These are phyloP conservation scores for Argya squamiceps DNA, from an alignment of 2,797 vertebrate species.

Conservation along the genomic window DNA sequence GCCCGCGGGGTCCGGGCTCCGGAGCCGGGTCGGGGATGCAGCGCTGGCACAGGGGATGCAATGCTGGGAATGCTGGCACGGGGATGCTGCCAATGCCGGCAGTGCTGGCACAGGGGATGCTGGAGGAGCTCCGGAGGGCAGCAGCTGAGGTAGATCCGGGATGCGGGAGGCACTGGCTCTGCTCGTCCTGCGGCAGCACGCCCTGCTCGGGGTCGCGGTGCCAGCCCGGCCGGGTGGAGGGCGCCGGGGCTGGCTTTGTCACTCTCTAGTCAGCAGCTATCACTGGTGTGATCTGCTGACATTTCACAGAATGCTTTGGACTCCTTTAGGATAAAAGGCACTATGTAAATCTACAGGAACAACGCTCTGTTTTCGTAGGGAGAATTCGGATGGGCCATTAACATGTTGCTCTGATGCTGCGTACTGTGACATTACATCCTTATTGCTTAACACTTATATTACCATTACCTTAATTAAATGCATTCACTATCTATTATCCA, in stretches of 20 bases:
- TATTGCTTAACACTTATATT: neutral
- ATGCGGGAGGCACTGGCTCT: neutral
- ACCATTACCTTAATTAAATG: neutral
- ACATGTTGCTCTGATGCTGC: neutral
- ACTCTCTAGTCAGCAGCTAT: neutral
- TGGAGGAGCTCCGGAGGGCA: neutral
- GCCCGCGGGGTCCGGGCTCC: neutral
- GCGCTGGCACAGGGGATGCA: neutral
- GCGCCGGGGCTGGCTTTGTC: neutral
- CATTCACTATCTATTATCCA: neutral
- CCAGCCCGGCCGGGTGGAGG: neutral
- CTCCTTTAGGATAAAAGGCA: slow-evolving; percentile 58
- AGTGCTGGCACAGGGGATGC: neutral
- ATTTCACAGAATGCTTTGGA: slow-evolving; percentile 44
- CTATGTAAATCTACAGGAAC: slow-evolving; percentile 41
- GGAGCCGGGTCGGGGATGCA: neutral
- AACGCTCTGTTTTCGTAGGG: neutral
- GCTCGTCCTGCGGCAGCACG: neutral
- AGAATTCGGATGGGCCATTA: neutral
- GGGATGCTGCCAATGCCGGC: neutral
- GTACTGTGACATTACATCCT: neutral
- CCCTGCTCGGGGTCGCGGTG: neutral
- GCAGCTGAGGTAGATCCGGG: slow-evolving; percentile 53
- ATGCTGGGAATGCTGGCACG: neutral
- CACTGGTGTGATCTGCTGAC: neutral